Evolutionary conservation across 2,888 invertebrate species (phyloP).

Genomic region (Stomorhina lunata): DNA sequence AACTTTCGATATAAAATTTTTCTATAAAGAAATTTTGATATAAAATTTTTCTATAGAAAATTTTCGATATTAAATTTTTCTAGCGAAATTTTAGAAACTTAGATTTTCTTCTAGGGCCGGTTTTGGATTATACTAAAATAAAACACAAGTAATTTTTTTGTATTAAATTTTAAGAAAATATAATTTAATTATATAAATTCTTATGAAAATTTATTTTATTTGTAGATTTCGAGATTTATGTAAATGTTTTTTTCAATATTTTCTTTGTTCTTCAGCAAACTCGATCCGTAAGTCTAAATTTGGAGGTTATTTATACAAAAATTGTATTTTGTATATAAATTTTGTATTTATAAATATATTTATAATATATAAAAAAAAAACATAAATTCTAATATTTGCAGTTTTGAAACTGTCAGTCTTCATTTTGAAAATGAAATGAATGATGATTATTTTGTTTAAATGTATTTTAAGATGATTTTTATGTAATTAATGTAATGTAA

Average conservation of each 20-base stretch:
- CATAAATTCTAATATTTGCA: constrained; percentile 52
- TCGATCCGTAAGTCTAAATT: too few species aligned
- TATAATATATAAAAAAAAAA: constrained; percentile 26
- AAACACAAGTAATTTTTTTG: not conserved
- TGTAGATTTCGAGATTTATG: constrained; percentile 12
- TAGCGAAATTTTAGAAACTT: too few species aligned
- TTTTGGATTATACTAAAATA: not conserved
- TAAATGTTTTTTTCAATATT: constrained; percentile 10
- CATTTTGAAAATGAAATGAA: constrained; percentile 57
- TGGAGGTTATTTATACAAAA: constrained; percentile 33
- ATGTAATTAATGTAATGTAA: constrained; percentile 8
- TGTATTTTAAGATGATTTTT: not conserved
- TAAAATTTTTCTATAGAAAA: too few species aligned
- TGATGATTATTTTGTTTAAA: not conserved
- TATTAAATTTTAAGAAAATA: constrained; percentile 62
- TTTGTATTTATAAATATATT: not conserved
- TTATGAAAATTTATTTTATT: constrained; percentile 11
- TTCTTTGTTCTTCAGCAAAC: not conserved
- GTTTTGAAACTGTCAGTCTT: constrained; percentile 62
- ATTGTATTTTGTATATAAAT: constrained; percentile 26
- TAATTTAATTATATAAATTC: constrained; percentile 53
- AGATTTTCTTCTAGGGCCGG: too few species aligned
- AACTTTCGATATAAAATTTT: too few species aligned
- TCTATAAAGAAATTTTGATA: too few species aligned
- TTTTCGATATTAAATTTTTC: too few species aligned